phyloP scores from a whole-genome alignment of 2,888 invertebrate genomes.

The Drosophila kuntzei region DNA sequence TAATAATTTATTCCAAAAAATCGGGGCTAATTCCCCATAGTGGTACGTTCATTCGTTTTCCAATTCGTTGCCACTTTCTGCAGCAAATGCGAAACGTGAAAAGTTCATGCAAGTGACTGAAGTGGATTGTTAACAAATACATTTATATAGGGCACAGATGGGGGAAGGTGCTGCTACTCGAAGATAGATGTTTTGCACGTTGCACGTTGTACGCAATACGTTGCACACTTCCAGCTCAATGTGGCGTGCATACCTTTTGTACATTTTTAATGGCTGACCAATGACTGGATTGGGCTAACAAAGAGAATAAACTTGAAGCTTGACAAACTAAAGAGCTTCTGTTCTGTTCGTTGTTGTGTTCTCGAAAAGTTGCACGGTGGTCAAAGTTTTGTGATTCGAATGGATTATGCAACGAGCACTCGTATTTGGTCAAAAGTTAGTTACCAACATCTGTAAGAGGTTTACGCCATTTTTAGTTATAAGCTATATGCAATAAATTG shows the following conservation, averaged over 20 bases:
- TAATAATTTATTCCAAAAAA: no score
- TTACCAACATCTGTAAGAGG: constrained; percentile 4
- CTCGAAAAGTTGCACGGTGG: constrained; percentile 10
- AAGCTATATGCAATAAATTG: not conserved
- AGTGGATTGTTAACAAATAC: constrained; percentile 2
- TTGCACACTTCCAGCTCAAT: constrained; percentile 34
- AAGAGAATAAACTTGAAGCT: not conserved
- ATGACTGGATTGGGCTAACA: constrained; percentile 4
- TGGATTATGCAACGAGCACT: constrained; percentile 14
- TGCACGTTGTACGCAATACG: constrained; percentile 1
- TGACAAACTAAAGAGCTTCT: constrained; percentile 18
- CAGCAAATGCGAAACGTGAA: constrained; percentile 12
- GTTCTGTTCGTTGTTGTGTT: constrained; percentile 1
- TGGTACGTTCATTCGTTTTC: constrained; percentile 43
- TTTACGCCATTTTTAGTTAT: not conserved
- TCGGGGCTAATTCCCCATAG: no score
- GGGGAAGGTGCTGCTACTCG: not conserved
- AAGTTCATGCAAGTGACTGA: constrained; percentile 24
- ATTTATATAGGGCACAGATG: not conserved
- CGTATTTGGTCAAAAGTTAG: constrained; percentile 8
- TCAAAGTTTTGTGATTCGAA: constrained; percentile 13
- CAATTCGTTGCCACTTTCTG: constrained; percentile 34
- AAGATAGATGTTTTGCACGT: constrained; percentile 10
- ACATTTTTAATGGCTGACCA: constrained; percentile 46
- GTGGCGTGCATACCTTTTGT: constrained; percentile 43